These are phyloP conservation scores for Chloropsis hardwickii DNA, from an alignment of 2,113 vertebrate genomes.

Conservation along the genomic window DNA sequence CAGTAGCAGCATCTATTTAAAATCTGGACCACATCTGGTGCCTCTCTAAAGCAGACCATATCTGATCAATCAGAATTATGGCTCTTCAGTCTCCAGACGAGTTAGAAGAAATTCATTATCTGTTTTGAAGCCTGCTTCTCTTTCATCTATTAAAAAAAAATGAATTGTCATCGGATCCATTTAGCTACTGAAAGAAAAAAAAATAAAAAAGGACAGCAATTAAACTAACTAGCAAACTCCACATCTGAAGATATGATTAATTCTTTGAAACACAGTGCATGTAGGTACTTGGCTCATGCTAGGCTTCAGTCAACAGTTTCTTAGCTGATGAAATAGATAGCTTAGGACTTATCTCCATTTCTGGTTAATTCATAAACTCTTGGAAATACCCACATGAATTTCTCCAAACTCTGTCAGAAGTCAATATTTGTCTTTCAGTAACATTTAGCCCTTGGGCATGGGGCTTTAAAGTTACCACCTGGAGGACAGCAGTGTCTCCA, in stretches of 20 bases:
- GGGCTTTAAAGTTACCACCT: background rate
- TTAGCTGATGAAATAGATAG: constrained; percentile 12
- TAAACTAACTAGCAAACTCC: constrained; percentile 24
- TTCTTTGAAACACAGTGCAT: background rate
- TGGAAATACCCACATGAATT: background rate
- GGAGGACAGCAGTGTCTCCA: background rate
- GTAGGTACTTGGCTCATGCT: background rate
- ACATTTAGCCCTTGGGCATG: background rate
- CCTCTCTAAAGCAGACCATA: constrained; percentile 27
- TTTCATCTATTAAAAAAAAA: constrained; percentile 46
- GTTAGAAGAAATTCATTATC: constrained; percentile 57
- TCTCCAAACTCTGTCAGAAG: background rate
- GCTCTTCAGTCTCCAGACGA: background rate
- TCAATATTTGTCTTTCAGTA: background rate
- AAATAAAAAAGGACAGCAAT: background rate
- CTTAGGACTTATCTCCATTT: background rate
- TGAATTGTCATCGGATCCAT: constrained; percentile 4
- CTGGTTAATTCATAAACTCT: constrained; percentile 1
- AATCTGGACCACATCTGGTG: constrained; percentile 67
- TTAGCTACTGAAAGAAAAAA: background rate
- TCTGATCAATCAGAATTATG: constrained; percentile 65
- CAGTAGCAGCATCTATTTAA: constrained; percentile 51
- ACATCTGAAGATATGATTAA: constrained; percentile 30
- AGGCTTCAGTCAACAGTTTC: constrained; percentile 14
- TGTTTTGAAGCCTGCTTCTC: constrained; percentile 44